Conservation (phyloP, 2,797 vertebrate species). For the Macroramphosus scolopax region DNA sequence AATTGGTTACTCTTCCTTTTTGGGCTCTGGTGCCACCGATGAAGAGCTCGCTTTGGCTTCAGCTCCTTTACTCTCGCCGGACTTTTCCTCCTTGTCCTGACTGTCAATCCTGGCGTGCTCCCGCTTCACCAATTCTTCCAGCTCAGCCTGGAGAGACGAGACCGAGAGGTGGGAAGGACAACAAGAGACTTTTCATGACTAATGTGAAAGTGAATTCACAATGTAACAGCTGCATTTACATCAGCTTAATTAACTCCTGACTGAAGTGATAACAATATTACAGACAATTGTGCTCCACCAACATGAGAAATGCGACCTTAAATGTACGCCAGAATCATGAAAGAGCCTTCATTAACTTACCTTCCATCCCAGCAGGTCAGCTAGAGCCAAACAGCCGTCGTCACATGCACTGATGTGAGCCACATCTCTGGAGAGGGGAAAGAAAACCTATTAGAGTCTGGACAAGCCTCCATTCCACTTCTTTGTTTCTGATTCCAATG, state of each 20-base stretch:
- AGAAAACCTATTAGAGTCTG: slow-evolving; percentile 2
- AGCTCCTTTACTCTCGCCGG: slow-evolving; percentile 37
- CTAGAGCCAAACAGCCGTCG: slow-evolving; percentile 86
- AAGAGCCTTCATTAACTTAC: no score
- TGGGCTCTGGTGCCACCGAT: slow-evolving; percentile 40
- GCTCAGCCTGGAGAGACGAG: slow-evolving; percentile 76
- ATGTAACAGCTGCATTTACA: no score
- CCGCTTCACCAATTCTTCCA: slow-evolving; percentile 83
- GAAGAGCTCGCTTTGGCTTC: slow-evolving; percentile 38
- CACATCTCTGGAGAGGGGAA: slow-evolving; percentile 79
- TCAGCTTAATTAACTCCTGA: no score
- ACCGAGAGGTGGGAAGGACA: not conserved
- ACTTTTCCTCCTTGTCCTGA: slow-evolving; percentile 51
- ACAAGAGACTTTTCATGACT: not conserved
- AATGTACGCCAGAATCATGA: no score
- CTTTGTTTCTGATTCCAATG: no score
- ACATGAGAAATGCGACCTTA: no score
- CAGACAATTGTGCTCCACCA: no score
- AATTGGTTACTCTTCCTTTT: slow-evolving; percentile 61
- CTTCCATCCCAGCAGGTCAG: slow-evolving; percentile 91
- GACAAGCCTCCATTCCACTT: no score
- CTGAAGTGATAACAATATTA: no score
- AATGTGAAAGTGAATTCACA: not conserved
- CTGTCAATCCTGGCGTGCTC: slow-evolving; percentile 84
- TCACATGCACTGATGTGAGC: slow-evolving; percentile 88